phyloP scores from a whole-genome alignment of 1,140 invertebrate genomes.

The Chironomus striatipennis region DNA sequence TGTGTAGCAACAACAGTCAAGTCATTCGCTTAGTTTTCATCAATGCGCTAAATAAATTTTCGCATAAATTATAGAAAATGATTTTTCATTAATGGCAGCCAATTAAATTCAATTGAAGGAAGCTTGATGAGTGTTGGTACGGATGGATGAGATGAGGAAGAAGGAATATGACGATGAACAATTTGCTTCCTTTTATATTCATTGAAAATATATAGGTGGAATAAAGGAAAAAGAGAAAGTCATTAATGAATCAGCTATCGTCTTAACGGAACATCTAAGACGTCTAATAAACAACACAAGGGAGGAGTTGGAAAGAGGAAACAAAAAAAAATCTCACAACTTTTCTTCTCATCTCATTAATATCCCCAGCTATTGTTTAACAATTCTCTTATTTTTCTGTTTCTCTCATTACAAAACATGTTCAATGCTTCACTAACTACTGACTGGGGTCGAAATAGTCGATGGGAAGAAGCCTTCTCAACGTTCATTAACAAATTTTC shows the following conservation, averaged over 20 bases:
- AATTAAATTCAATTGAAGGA: background rate
- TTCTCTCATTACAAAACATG: too few relatives aligned
- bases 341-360: background rate
- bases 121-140: too few relatives aligned
- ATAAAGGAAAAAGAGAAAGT: background rate
- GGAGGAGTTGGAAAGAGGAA: background rate
- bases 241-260: background rate
- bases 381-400: too few relatives aligned
- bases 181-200: background rate
- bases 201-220: too few relatives aligned
- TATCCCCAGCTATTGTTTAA: background rate
- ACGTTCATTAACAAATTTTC: too few relatives aligned
- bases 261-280: too few relatives aligned
- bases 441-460: too few relatives aligned
- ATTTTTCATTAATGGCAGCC: constrained; percentile 20
- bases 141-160: background rate
- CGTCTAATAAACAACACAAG: too few relatives aligned
- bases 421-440: too few relatives aligned
- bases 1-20: too few relatives aligned
- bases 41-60: background rate
- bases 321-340: background rate
- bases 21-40: too few relatives aligned
- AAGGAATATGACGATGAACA: background rate
- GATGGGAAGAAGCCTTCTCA: too few relatives aligned
- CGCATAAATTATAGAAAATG: constrained; percentile 23